Base-by-base conservation (phyloP, 2,888 invertebrate genomes). In the Epinotia brunnichana region DNA sequence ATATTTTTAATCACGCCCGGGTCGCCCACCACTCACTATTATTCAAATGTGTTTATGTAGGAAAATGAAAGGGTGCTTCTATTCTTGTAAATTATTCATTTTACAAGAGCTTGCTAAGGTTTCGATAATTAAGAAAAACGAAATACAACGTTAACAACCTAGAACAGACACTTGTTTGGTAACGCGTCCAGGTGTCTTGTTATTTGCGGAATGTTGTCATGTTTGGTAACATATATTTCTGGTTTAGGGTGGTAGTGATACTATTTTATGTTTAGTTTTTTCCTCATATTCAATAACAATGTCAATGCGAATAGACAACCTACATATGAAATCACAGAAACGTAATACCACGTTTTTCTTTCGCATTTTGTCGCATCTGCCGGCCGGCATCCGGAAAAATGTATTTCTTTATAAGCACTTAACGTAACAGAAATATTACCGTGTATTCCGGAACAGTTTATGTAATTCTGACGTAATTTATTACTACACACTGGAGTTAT, bases 1-100 rank as follows among this genome's bases (percentile, higher is more conserved):
- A 71, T 73, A 53, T 72, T 77, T 77, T 77, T 77, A 74, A 78
- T 76, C 72, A 76, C 62, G 64, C 72, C 56, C 48, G 59, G 67
- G 35, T 67, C 67, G 56, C 61, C 61, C 56, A 54, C 66, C 64
- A 35, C 72, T 48, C 17, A 48, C 72, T 72, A 68, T 62, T 67
- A 71, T 71, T 66, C 59, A 61, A 61, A 72, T 61, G 59, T 66
- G 67, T 67, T 61, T 72, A 61, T 72, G 56, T 68, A 51, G 57
- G 54, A 66, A 60, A 67, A 48, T 51, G 48, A 48, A 62, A 72
- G 61, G 67, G 56, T 60, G 54, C 48, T 64, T 54, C 61, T 72
- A 17, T 56, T 48, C 72, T 39, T 56, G 67, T 61, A 68, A 62
- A 68, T 35, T 56, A 72, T 72, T 72, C 60, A 67, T 72, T 61